Conservation (phyloP, 2,113 vertebrate genomes). For the Erpornis zantholeuca region DNA sequence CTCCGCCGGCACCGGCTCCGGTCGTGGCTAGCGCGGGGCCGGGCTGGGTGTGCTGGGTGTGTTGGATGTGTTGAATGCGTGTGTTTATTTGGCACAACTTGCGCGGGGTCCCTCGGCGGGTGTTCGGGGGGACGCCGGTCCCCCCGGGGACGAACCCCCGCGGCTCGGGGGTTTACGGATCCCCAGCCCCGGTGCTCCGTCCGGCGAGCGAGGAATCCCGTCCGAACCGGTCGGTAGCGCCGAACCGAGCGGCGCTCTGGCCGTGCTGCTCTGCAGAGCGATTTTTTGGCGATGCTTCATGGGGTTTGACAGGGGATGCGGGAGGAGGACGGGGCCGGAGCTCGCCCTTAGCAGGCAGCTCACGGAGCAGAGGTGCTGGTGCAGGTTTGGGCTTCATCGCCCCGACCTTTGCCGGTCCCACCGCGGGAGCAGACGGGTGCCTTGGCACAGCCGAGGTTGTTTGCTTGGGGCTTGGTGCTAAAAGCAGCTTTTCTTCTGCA, state of each 20-base stretch:
- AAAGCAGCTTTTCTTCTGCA: background rate
- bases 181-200: background rate
- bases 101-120: background rate
- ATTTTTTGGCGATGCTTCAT: background rate
- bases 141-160: background rate
- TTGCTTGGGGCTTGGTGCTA: background rate
- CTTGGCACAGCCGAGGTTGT: background rate
- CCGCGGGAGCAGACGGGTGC: background rate
- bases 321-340: background rate
- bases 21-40: background rate
- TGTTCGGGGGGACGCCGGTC: background rate
- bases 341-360: background rate
- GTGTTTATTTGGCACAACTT: background rate
- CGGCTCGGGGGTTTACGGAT: background rate
- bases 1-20: background rate
- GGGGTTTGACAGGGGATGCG: background rate
- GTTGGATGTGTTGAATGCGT: background rate
- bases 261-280: background rate
- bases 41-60: background rate
- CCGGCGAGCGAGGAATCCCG: background rate
- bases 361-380: background rate
- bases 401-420: background rate
- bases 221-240: fast-evolving
- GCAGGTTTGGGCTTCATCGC: background rate
- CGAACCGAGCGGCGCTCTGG: fast-evolving